Evolutionary conservation across 2,888 invertebrate genomes (phyloP).

Genomic region (Stenodema calcarata): DNA sequence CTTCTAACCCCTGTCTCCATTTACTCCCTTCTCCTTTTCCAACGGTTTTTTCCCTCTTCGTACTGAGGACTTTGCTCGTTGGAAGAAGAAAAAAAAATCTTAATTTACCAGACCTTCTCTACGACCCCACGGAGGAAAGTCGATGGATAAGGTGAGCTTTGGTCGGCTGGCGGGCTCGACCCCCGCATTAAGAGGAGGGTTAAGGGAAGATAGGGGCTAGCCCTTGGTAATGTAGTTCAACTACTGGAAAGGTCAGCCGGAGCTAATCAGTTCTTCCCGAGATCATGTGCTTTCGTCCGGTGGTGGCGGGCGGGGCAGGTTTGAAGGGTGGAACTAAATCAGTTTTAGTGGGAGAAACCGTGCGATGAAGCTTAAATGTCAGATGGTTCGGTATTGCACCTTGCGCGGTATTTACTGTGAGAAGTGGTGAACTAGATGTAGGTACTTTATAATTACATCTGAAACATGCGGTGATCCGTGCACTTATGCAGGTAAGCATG

Average conservation of each 20-base stretch:
- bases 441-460: not conserved
- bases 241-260: constrained; percentile 10
- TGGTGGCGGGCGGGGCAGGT: not conserved
- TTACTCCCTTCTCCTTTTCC: not conserved
- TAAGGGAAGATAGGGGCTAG: not conserved
- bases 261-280: constrained; percentile 19
- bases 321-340: not conserved
- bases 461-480: too few relatives aligned
- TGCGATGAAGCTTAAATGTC: constrained; percentile 8
- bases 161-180: not conserved
- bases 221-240: constrained; percentile 15
- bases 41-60: not conserved
- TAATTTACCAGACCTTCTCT: constrained; percentile 35
- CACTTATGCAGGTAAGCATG: too few relatives aligned
- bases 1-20: not conserved
- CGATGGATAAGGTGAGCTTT: not conserved
- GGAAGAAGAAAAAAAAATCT: constrained; percentile 24
- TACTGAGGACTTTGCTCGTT: not conserved
- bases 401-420: not conserved
- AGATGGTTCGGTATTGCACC: not conserved
- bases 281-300: constrained; percentile 1
- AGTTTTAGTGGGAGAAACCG: constrained; percentile 1
- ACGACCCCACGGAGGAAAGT: not conserved
- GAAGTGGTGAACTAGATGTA: not conserved
- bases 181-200: not conserved